Base-by-base conservation (phyloP, 2,797 vertebrate species). In the Luscinia luscinia region DNA sequence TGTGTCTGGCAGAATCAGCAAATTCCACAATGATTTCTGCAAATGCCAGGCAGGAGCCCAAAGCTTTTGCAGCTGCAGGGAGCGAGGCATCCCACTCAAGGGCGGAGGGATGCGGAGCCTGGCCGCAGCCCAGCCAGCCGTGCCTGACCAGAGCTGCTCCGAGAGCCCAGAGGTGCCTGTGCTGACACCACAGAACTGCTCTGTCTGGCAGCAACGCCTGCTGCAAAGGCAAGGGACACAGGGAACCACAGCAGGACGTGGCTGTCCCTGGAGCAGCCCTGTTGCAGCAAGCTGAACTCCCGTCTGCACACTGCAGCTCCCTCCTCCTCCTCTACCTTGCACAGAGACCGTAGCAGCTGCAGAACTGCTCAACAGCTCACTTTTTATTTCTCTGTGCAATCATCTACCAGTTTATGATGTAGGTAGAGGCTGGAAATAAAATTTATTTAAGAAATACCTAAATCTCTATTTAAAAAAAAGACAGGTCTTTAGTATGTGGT, bases 1-100 rank as follows among this genome's bases (percentile, higher is more conserved):
- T 3, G 24, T 12, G n/a, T 92, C 94, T 94, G 94, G 92, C 87
- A 84, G 84, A 78, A 91, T 95, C 94, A 97, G 93, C 93, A 69
- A 89, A 96, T 95, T 97, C 93, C 91, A 32, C 84, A n/a, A 58
- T 5, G 32, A 91, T 82, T 94, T 73, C 91, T 94, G 87, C 84
- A 49, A 97, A 91, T 79, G 90, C 43, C 87, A 81, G 92, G 92
- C 92, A 79, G 92, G 51, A 94, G 89, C 84, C 87, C 40, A 58
- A 74, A 85, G 87, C 82, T 41, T n/a, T 27, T 28, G 92, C 92
- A 95, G 94, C 95, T 88, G 90, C 78, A 70, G 21, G 1, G 16
- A 82, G 81, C 0, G 0, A 74, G 61, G 74, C 19, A 4, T 20
- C 40, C 17, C 0, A 2, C 87, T 34, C 36, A 18, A 62, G 85